Conservation (phyloP, 2,888 invertebrate genomes). For the Crocallis elinguaria region DNA sequence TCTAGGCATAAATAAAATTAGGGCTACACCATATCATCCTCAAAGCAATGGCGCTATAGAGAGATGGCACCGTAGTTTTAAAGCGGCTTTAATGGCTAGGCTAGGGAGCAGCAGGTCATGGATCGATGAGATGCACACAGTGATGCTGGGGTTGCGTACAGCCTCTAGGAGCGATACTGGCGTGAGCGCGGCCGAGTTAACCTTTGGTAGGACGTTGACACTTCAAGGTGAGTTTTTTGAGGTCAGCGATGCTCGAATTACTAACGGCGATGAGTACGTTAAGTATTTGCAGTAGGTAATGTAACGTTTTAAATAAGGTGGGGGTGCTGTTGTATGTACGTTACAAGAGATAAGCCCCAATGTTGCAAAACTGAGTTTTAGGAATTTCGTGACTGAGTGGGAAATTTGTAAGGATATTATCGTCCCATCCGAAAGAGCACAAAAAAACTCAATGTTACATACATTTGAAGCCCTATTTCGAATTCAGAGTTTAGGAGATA, state of each 20-base stretch:
- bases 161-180: neutral
- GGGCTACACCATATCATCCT: constrained; percentile 39
- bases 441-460: too few species aligned
- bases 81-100: constrained; percentile 24
- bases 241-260: neutral
- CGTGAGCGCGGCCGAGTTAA: constrained; percentile 2
- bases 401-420: too few species aligned
- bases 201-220: neutral
- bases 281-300: neutral
- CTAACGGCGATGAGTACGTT: neutral
- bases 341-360: too few species aligned
- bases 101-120: neutral
- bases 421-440: too few species aligned
- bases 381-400: too few species aligned
- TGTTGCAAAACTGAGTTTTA: too few species aligned
- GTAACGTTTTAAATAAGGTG: too few species aligned
- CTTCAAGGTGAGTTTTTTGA: neutral
- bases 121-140: constrained; percentile 5
- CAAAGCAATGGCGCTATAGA: constrained; percentile 38
- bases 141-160: neutral
- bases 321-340: too few species aligned
- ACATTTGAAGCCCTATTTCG: too few species aligned
- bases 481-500: too few species aligned
- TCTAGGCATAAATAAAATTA: constrained; percentile 27
- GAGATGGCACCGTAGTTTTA: constrained; percentile 37